Percentiles rank a stretch among this genome's conserved stretches.
These are phyloP conservation scores for Kuschelorhynchus macadamiae DNA, from an alignment of 2,888 invertebrate species.

Conservation along the genomic window DNA sequence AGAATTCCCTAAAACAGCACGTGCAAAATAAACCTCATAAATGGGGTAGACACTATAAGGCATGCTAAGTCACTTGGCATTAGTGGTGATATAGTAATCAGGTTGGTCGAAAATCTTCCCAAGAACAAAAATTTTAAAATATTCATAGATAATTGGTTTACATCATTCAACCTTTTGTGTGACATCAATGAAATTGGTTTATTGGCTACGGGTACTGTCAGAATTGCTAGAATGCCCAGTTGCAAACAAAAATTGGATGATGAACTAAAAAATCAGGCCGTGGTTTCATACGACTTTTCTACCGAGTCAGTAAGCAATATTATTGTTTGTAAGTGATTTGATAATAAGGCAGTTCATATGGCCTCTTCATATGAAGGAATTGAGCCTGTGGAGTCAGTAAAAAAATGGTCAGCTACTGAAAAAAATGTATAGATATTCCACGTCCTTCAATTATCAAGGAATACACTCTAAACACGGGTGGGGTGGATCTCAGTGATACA, in stretches of 20 bases:
- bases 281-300: constrained; percentile 3
- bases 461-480: neutral
- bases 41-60: constrained; percentile 2
- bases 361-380: constrained; percentile 4
- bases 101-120: neutral
- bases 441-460: neutral
- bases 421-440: constrained; percentile 7
- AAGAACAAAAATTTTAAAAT: constrained; percentile 11
- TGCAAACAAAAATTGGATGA: constrained; percentile 13
- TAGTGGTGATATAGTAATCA: constrained; percentile 17
- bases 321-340: constrained; percentile 1
- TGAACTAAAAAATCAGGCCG: constrained; percentile 15
- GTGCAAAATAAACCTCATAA: constrained; percentile 2
- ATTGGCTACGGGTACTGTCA: constrained; percentile 8
- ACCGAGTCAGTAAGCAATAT: neutral
- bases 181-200: constrained; percentile 8
- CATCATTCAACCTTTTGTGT: constrained; percentile 1
- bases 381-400: constrained; percentile 9
- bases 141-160: constrained; percentile 10
- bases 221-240: too few species aligned
- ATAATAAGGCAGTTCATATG: constrained; percentile 12
- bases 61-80: neutral
- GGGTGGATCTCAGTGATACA: neutral
- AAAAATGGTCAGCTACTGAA: constrained; percentile 8
- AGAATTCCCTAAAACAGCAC: neutral